Evolutionary conservation across 2,888 invertebrate genomes (phyloP), one percentile per base, ranked within the genome.

Genomic region (Stomorhina lunata): DNA sequence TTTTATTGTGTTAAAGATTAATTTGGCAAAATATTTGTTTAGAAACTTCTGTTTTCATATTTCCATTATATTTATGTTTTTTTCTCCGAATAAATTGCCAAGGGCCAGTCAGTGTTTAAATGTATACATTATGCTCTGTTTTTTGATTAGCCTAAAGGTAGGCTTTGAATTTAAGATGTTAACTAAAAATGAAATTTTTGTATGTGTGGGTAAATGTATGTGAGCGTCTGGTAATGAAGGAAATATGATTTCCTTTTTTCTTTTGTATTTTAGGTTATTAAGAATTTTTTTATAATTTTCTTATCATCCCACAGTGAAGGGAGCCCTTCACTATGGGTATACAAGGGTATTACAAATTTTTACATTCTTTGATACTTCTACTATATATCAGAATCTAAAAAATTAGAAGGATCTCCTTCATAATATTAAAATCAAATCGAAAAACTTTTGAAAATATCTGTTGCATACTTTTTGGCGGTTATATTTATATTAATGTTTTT

Each of bases 1-100:
- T 22, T 48, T 65, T 66, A 32, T 50, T 66, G 6, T 50, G 34
- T 9, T 37, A n/a, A 20, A 45, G 7, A 17, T 45, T 10, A 55
- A 37, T 53, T 55, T 55, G 27, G 27, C 40, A 37, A 68, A 68
- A 68, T 68, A 68, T 68, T 68, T 68, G 27, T 68, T 27, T 29
- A 53, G 53, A 15, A 37, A 12, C 53, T 68, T 27, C 15, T 43
- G 15, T 22, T 61, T 12, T 37, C 10, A 22, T 27, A 22, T 17
- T 43, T 17, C n/a, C n/a, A n/a, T 43, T 43, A 6, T 43, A 17
- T 7, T 17, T 17, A 17, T 17, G 2, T 4, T 17, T 17, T 2
- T 45, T 45, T 45, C 7, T 17, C 9, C 7, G 1, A 7, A 9
- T 45, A 17, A 17, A 17, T 17, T 9, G 15, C 17, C 17, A 10